Conservation (phyloP, 2,113 vertebrate species). For the Sisor rabdophorus region DNA sequence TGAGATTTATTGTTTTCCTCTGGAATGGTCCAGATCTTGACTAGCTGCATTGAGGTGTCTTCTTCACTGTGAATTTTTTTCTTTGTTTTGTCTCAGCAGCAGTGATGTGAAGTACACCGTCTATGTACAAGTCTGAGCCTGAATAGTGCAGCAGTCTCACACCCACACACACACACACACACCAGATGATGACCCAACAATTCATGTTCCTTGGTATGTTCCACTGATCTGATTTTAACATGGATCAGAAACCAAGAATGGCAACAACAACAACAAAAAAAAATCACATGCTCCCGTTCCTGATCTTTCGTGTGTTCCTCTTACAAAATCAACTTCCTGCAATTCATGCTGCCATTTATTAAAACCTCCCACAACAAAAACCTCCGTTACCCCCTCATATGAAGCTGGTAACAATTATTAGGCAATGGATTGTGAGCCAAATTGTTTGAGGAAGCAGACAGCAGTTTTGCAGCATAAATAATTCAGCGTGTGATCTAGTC, state of each 20-base stretch:
- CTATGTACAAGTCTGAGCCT: neutral
- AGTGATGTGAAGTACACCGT: neutral
- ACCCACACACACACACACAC: too few species aligned
- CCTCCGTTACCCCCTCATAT: neutral
- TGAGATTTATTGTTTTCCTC: too few species aligned
- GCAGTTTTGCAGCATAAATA: neutral
- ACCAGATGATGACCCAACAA: too few species aligned
- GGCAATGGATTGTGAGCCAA: too few species aligned
- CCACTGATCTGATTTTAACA: neutral
- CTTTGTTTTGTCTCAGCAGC: neutral
- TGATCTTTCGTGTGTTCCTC: neutral
- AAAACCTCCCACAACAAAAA: too few species aligned
- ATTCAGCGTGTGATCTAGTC: slow-evolving; percentile 4
- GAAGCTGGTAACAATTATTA: neutral
- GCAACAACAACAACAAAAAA: neutral
- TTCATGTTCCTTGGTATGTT: neutral
- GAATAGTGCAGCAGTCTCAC: neutral
- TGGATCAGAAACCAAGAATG: neutral
- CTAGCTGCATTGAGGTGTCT: too few species aligned
- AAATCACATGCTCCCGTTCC: neutral
- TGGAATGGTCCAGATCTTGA: too few species aligned
- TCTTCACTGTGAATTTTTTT: too few species aligned
- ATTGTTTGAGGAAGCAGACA: neutral
- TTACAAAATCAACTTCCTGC: slow-evolving; percentile 4
- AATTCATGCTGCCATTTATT: neutral